phyloP scores from a whole-genome alignment of 2,797 vertebrate species.

The Hirundo rustica region DNA sequence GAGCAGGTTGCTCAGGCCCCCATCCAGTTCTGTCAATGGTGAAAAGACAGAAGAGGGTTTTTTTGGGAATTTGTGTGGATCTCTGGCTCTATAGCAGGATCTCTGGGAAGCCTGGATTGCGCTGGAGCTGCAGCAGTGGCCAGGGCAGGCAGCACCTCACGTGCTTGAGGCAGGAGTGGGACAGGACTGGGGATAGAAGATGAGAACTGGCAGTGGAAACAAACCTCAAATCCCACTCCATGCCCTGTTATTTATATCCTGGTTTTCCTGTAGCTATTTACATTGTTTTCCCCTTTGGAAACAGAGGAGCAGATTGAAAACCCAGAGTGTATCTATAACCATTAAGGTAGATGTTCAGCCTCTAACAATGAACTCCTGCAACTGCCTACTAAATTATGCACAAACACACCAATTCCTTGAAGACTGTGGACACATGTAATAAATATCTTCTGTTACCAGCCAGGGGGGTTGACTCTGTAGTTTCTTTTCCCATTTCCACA shows the following conservation, averaged over 20 bases:
- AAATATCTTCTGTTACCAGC: constrained; percentile 36
- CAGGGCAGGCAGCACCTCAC: background rate
- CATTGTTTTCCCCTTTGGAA: constrained; percentile 14
- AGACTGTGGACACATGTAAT: constrained; percentile 4
- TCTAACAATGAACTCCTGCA: constrained; percentile 51
- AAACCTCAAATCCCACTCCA: background rate
- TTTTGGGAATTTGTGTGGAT: background rate
- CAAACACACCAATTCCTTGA: constrained; percentile 42
- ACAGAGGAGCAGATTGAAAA: constrained; percentile 59
- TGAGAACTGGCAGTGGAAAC: background rate
- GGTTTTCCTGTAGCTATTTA: constrained; percentile 8
- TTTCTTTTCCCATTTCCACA: background rate
- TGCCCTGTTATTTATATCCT: background rate
- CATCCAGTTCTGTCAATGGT: rapidly evolving
- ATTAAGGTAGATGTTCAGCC: constrained; percentile 64
- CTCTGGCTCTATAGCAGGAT: background rate
- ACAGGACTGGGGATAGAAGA: background rate
- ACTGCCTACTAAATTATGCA: constrained; percentile 66
- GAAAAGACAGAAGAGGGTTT: background rate
- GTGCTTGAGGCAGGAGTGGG: background rate
- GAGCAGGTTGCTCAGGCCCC: background rate
- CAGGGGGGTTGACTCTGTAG: background rate
- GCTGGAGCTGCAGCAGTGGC: background rate
- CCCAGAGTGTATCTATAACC: constrained; percentile 48
- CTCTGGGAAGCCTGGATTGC: background rate